Evolutionary conservation across 92 coral and sea anemone genomes (phyloP), one percentile per base, ranked within the genome.

Genomic region (Palythoa caribaeorum): DNA sequence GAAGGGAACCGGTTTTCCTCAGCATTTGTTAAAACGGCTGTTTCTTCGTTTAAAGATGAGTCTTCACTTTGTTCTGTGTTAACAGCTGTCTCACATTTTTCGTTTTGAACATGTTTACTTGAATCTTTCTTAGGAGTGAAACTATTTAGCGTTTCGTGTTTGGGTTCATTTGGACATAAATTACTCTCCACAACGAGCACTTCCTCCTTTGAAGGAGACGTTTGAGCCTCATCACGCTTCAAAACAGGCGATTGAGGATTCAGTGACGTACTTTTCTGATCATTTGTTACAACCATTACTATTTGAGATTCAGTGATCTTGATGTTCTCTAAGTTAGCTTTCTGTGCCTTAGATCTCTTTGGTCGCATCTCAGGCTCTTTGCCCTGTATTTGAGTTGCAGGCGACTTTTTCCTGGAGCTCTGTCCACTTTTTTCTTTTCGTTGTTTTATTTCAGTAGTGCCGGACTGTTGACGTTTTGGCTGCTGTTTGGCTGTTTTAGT

Each of bases 211-310:
- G 86, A 70, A 51, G 60, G 37, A 12, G 35, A 52, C 20, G 13
- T 28, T 36, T 10, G 59, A 35, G 1, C 47, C 19, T 65, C 76
- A 44, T 44, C 48, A 47, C 62, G n/a, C 73, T 44, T n/a, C 53
- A 79, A 51, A n/a, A 50, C 60, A 17, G 76, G 63, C 7, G 48
- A 12, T 48, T 81, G 48, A 20, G 63, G 19, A 47, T 47, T 81
- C 20, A 62, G 86, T 2, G 86, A 81, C 11, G 17, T 48, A 44
- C 76, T 81, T 5, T 81, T 66, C 59, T 68, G 86, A 65, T 81
- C 76, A 28, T 81, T 81, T 60, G 86, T 81, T 2, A 81, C 76
- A 21, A 81, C 75, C 86, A 81, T 68, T 11, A 81, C 86, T 20
- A 81, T 81, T 48, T 68, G 47, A 10, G 86, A 81, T 51, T 81